phyloP scores from a whole-genome alignment of 1,140 invertebrate genomes.

The Ectropis grisescens region DNA sequence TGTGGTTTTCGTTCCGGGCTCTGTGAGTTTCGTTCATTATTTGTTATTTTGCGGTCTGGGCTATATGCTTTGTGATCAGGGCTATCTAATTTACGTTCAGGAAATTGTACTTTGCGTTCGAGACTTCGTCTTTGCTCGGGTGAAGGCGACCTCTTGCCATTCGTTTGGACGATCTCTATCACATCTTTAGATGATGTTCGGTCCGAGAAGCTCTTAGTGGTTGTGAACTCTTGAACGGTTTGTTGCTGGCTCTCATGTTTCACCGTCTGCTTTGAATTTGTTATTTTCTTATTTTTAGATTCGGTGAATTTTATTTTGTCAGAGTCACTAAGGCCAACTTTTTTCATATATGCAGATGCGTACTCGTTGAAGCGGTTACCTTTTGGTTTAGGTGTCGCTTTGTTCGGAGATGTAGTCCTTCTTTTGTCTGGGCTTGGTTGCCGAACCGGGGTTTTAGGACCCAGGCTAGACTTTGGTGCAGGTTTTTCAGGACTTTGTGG shows the following conservation, averaged over 20 bases:
- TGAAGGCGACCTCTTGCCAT: constrained; percentile 44
- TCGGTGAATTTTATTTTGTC: constrained; percentile 30
- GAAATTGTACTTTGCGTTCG: constrained; percentile 6
- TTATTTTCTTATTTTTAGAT: constrained; percentile 24
- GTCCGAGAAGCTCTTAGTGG: constrained; percentile 20
- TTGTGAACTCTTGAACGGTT: constrained; percentile 17
- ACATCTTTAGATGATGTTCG: constrained; percentile 34
- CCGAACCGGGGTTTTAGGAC: constrained; percentile 30
- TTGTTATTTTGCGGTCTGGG: constrained; percentile 3
- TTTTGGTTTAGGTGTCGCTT: constrained; percentile 37
- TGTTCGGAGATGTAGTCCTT: constrained; percentile 38
- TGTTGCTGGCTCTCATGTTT: constrained; percentile 13
- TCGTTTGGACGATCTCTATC: constrained; percentile 31
- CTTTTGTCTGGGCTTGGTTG: constrained; percentile 47
- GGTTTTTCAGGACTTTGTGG: constrained; percentile 38
- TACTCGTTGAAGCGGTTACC: constrained; percentile 57
- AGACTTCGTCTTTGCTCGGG: constrained; percentile 31
- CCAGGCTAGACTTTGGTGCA: constrained; percentile 16
- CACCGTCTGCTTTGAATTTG: constrained; percentile 14
- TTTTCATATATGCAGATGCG: constrained; percentile 65
- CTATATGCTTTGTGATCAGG: constrained; percentile 6
- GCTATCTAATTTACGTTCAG: not conserved
- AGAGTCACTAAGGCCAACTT: constrained; percentile 44
- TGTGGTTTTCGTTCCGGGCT: constrained; percentile 8
- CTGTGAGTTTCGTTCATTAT: constrained; percentile 9